These are phyloP conservation scores for Pilophorus perplexus DNA, from an alignment of 2,888 invertebrate genomes.

Conservation along the genomic window DNA sequence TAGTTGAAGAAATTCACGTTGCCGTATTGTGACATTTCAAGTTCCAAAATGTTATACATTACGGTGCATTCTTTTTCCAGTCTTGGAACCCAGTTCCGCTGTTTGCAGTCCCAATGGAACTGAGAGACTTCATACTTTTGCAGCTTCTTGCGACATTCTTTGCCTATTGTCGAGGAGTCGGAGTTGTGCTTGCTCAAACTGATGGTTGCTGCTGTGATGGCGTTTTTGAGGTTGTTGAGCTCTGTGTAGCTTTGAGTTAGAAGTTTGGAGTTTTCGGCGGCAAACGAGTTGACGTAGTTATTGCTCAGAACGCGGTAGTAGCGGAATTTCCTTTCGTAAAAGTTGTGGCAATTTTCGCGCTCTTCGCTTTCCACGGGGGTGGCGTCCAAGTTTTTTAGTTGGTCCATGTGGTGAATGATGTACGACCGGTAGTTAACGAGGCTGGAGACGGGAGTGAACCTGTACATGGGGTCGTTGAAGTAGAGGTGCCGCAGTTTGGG, in stretches of 20 bases:
- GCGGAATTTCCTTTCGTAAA: slow-evolving; percentile 15
- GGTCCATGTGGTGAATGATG: slow-evolving; percentile 21
- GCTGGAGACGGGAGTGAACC: slow-evolving; percentile 26
- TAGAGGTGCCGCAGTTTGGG: slow-evolving; percentile 30
- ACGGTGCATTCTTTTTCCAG: slow-evolving; percentile 10
- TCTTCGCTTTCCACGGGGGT: slow-evolving; percentile 32
- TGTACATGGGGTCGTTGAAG: slow-evolving; percentile 39
- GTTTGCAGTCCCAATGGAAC: slow-evolving; percentile 34
- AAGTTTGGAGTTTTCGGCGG: slow-evolving; percentile 3
- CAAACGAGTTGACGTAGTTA: background rate
- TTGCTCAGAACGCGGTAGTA: slow-evolving; percentile 21
- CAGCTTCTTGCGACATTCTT: slow-evolving; percentile 24
- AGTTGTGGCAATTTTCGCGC: slow-evolving; percentile 25
- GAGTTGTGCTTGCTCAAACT: background rate
- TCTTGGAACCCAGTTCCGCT: slow-evolving; percentile 6
- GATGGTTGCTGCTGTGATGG: slow-evolving; percentile 5
- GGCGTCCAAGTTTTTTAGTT: slow-evolving; percentile 37
- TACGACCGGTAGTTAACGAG: slow-evolving; percentile 41
- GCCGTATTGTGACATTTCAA: slow-evolving; percentile 32
- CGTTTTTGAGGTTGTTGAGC: slow-evolving; percentile 1
- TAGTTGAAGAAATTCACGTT: slow-evolving; percentile 31
- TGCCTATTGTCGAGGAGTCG: background rate
- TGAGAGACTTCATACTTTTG: slow-evolving; percentile 21
- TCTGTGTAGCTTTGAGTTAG: slow-evolving; percentile 2
- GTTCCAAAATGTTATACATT: slow-evolving; percentile 8